Evolutionary conservation across 2,113 vertebrate genomes (phyloP), one percentile per base, ranked within the genome.

Genomic region (Tupaia tana): DNA sequence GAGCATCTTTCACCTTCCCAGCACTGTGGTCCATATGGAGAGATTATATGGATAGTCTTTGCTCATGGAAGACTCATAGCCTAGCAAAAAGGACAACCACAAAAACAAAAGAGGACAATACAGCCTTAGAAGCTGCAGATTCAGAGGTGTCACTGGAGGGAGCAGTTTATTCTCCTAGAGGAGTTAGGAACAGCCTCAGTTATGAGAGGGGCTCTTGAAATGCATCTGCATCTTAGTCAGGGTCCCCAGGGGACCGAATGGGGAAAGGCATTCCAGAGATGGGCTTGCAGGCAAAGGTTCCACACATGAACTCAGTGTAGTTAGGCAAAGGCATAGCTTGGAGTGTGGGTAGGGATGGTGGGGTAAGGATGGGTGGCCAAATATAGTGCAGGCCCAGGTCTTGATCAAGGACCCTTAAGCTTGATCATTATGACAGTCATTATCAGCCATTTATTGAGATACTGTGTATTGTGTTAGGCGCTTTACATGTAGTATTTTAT

Each of bases 91-190:
- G 90, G 56, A 73, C 16, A 79, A 92, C 19, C 9, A 22, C 25
- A 66, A 67, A 34, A 54, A 56, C 11, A 63, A n/a, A 58, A 34
- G 67, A 73, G 34, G 10, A 1, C 16, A 43, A 56, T 4, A 2
- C 8, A 31, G 29, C 70, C 3, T 77, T 31, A 20, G 25, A 86
- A 80, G 22, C 8, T 12, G 7, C n/a, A 2, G 2, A 56, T 7
- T 14, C 58, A 3, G 29, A 31, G n/a, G 3, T 7, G 1, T 16
- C 61, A 7, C 1, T 1, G 18, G 19, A 63, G 3, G 52, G 3
- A 12, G 64, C 3, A 12, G 22, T 9, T 59, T 0, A 31, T 29
- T 73, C 70, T 79, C 75, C 90, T 19, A 22, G 61, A 71, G 29
- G 77, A n/a, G 6, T 58, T 5, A 27, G 73, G 56, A 56, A 7